A percentile compares a stretch with the other conserved stretches of the same genome.
These are phyloP conservation scores for Pristis pectinata DNA, from an alignment of 2,797 vertebrate species.

Conservation along the genomic window DNA sequence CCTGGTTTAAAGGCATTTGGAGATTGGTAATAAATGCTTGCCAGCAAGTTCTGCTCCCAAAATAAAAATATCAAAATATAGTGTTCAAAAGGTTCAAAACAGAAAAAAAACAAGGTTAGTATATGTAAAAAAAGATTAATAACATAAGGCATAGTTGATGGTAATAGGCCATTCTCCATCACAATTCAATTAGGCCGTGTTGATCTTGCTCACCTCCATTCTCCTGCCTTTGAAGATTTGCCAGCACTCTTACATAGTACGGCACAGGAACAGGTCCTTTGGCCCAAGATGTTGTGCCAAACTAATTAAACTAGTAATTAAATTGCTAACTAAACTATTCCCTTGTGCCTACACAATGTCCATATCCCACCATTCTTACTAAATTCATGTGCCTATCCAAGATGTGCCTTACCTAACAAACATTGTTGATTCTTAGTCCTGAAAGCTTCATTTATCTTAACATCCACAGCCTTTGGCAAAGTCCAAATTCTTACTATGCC, in stretches of 20 bases:
- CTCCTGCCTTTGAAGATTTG: not conserved
- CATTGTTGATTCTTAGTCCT: not conserved
- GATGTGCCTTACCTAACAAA: not conserved
- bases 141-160: not conserved
- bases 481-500: not conserved
- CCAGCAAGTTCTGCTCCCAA: no score
- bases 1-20: no score
- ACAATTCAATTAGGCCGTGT: not conserved
- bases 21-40: no score
- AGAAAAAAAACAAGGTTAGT: not conserved
- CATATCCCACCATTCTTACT: no score
- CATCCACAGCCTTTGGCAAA: not conserved
- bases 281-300: no score
- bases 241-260: no score
- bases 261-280: no score
- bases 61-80: not conserved
- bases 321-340: no score
- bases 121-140: not conserved
- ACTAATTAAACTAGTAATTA: no score
- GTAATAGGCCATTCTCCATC: not conserved
- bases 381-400: no score
- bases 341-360: no score
- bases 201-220: not conserved
- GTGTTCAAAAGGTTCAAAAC: not conserved
- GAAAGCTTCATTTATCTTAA: not conserved